Conservation (phyloP, 2,113 vertebrate species). For the chimpanzee (Pan troglodytes) region NHGRI_mPanTro3-v2.1_pri NC_072398.2:21613501-21614000, state of each 20-base stretch:
- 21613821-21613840: neutral
- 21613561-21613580: neutral
- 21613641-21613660: neutral
- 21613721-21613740: neutral
- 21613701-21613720: neutral
- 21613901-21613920: accelerated
- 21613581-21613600: neutral
- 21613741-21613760: neutral
- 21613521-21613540: no score
- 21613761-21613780: neutral
- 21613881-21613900: neutral
- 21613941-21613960: neutral
- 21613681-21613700: neutral
- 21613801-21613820: neutral
- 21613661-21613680: neutral
- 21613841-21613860: neutral
- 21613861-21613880: neutral
- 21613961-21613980: neutral
- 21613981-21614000: neutral
- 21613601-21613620: neutral
- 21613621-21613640: neutral
- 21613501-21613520: neutral
- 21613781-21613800: neutral
- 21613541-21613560: neutral
- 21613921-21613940: neutral